These are phyloP conservation scores for Xanthostigma xanthostigma DNA, from an alignment of 2,888 invertebrate species.

Conservation along the genomic window DNA sequence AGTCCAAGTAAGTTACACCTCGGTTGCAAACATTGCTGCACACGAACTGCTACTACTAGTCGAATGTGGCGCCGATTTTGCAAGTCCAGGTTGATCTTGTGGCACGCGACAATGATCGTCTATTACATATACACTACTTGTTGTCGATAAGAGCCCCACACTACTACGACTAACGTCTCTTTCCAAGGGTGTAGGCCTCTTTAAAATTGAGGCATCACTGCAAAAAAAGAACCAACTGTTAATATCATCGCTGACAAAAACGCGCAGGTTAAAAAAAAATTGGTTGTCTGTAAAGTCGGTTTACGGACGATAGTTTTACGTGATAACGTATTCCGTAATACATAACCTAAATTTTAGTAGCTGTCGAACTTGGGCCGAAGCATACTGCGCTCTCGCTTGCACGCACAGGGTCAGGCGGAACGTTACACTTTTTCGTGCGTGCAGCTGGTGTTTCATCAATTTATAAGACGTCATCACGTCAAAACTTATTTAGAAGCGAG, in stretches of 20 bases:
- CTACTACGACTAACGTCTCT: constrained; percentile 28
- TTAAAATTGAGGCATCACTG: constrained; percentile 54
- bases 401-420: no score
- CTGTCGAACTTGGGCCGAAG: no score
- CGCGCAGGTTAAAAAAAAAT: not conserved
- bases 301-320: no score
- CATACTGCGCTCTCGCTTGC: no score
- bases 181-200: constrained; percentile 42
- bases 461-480: no score
- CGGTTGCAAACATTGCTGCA: constrained; percentile 51
- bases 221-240: constrained; percentile 23
- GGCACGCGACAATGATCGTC: constrained; percentile 58
- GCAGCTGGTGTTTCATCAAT: no score
- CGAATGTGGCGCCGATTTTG: not conserved
- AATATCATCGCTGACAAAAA: constrained; percentile 8
- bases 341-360: no score
- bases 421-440: no score
- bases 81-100: constrained; percentile 27
- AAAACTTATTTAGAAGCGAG: no score
- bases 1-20: constrained; percentile 41
- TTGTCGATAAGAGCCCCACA: constrained; percentile 20
- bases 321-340: no score
- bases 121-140: constrained; percentile 50
- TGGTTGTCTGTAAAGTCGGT: no score
- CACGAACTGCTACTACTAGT: constrained; percentile 17